A percentile compares a stretch with the other conserved stretches of the same genome.
Conservation (phyloP, 2,113 vertebrate genomes). For the Microcebus griseorufus region DNA sequence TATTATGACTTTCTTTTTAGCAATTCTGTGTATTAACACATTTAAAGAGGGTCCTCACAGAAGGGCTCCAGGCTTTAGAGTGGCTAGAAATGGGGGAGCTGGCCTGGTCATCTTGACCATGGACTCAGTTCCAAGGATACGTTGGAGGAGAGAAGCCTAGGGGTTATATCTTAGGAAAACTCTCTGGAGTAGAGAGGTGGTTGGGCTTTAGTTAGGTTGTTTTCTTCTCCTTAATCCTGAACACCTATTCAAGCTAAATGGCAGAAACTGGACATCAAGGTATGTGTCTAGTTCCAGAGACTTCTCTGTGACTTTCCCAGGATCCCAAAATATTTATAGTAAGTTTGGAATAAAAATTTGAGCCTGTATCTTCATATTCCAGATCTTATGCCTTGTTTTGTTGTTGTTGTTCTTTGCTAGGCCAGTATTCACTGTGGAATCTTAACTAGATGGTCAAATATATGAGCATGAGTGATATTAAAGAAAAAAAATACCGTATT, state of each 20-base stretch:
- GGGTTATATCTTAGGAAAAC: neutral
- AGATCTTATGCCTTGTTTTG: neutral
- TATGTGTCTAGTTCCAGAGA: neutral
- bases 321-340: neutral
- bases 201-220: neutral
- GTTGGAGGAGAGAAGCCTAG: neutral
- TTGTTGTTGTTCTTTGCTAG: neutral
- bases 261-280: neutral
- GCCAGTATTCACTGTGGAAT: neutral
- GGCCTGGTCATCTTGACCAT: neutral
- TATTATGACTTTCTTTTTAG: neutral
- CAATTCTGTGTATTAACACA: neutral
- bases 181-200: neutral
- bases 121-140: neutral
- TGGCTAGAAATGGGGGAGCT: neutral
- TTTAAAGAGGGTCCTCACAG: neutral
- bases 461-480: neutral
- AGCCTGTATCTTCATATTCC: neutral
- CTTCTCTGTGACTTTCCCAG: neutral
- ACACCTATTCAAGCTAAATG: neutral
- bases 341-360: neutral
- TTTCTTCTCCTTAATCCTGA: neutral
- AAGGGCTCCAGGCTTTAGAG: neutral
- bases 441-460: neutral
- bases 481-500: neutral